Conservation (phyloP, 2,797 vertebrate species). For the Falco columbarius region DNA sequence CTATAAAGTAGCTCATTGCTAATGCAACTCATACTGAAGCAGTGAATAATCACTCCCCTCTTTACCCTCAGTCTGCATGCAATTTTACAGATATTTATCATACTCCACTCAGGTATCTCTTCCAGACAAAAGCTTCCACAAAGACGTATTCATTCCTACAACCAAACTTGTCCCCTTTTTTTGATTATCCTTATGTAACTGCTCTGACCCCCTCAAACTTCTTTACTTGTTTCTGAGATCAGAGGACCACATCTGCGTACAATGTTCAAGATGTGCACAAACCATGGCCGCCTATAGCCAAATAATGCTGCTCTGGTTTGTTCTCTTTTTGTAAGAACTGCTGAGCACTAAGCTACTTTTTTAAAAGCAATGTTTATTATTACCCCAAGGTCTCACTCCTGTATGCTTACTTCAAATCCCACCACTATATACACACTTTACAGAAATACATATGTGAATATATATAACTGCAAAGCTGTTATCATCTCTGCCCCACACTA, state of each 20-base stretch:
- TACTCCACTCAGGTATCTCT: not conserved
- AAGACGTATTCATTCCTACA: not conserved
- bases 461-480: not conserved
- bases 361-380: not conserved
- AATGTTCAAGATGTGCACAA: not conserved
- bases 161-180: not conserved
- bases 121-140: not conserved
- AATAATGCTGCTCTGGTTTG: not conserved
- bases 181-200: not conserved
- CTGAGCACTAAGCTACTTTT: not conserved
- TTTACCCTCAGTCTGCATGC: not conserved
- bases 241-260: not conserved
- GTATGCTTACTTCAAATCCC: not conserved
- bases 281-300: not conserved
- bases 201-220: not conserved
- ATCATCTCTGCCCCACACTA: not conserved
- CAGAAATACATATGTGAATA: not conserved
- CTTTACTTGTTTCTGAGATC: not conserved
- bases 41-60: not conserved
- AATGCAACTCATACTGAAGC: not conserved
- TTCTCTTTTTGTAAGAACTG: not conserved
- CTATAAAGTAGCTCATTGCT: too few relatives aligned
- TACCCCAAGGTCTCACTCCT: not conserved
- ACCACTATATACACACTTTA: not conserved
- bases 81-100: not conserved